These are phyloP conservation scores for Pseudoips prasinana DNA, from an alignment of 2,888 invertebrate species.

Conservation along the genomic window DNA sequence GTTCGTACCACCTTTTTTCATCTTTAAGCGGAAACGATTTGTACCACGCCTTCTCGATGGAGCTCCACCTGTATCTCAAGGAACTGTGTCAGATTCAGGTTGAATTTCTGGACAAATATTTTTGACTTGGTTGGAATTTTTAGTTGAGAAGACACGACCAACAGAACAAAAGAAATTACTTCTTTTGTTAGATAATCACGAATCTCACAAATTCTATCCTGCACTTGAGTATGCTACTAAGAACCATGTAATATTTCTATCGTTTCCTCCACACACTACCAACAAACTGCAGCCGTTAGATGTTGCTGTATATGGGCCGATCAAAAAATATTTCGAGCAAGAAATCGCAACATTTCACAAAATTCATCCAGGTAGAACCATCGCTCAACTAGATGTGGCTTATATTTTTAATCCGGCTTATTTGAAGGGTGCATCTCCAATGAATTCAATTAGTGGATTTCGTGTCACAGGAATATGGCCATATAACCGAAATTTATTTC, in stretches of 20 bases:
- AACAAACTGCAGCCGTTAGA: conserved; percentile 23
- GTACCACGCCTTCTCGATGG: background rate
- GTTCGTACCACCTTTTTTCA: conserved; percentile 42
- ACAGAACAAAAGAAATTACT: conserved; percentile 35
- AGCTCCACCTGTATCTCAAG: background rate
- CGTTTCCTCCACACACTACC: conserved; percentile 24
- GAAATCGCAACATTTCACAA: too few species aligned
- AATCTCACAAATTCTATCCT: conserved; percentile 38
- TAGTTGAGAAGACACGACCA: conserved; percentile 11
- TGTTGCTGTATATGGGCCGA: conserved; percentile 17
- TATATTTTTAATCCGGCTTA: too few species aligned
- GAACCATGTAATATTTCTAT: conserved; percentile 18
- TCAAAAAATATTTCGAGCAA: too few species aligned
- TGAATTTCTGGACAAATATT: conserved; percentile 1
- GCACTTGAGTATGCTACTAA: conserved; percentile 35
- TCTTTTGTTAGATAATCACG: too few species aligned
- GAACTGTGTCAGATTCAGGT: conserved; percentile 3
- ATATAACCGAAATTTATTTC: too few species aligned
- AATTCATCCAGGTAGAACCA: too few species aligned
- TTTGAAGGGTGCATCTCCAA: too few species aligned
- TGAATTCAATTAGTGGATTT: too few species aligned
- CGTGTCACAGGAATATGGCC: too few species aligned
- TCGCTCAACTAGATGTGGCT: too few species aligned
- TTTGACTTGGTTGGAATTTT: background rate
- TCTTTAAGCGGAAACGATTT: conserved; percentile 28